Conservation (phyloP, 2,888 invertebrate genomes). For the Drosophila limbata region DNA sequence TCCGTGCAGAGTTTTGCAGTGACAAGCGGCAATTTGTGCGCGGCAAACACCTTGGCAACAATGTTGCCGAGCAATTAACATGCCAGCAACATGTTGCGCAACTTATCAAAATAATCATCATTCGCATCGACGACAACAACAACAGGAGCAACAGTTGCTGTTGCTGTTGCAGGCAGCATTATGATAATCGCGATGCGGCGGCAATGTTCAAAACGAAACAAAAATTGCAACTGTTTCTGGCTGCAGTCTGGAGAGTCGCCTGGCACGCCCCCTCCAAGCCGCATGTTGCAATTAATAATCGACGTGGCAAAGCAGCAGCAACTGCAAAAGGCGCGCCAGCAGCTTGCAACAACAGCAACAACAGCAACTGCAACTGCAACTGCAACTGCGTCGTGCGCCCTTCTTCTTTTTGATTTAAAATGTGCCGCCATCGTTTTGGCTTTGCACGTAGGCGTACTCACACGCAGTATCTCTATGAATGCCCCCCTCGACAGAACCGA, state of each 20-base stretch:
- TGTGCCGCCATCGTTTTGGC: constrained; percentile 66
- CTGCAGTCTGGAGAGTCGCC: constrained; percentile 53
- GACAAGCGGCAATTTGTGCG: constrained; percentile 74
- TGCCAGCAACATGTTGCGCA: constrained; percentile 71
- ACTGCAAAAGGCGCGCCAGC: constrained; percentile 43
- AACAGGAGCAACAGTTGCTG: constrained; percentile 29
- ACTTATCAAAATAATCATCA: constrained; percentile 78
- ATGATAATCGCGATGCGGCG: constrained; percentile 73
- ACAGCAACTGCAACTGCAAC: constrained; percentile 17
- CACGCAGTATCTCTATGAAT: constrained; percentile 50
- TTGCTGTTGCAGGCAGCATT: constrained; percentile 60
- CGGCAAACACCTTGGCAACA: constrained; percentile 69
- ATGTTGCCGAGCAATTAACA: constrained; percentile 71
- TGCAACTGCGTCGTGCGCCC: constrained; percentile 63
- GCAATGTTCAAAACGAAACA: constrained; percentile 69
- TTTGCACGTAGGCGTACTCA: constrained; percentile 73
- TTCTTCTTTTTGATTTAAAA: constrained; percentile 80
- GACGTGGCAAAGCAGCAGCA: constrained; percentile 52
- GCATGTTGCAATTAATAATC: constrained; percentile 77
- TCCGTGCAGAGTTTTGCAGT: constrained; percentile 59
- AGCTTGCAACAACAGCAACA: constrained; percentile 10
- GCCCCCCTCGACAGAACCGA: not conserved
- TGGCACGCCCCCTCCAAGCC: constrained; percentile 32
- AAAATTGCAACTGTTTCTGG: constrained; percentile 73
- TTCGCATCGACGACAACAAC: constrained; percentile 61